Evolutionary conservation across 2,797 vertebrate species (phyloP).

Genomic region (Betta splendens): DNA sequence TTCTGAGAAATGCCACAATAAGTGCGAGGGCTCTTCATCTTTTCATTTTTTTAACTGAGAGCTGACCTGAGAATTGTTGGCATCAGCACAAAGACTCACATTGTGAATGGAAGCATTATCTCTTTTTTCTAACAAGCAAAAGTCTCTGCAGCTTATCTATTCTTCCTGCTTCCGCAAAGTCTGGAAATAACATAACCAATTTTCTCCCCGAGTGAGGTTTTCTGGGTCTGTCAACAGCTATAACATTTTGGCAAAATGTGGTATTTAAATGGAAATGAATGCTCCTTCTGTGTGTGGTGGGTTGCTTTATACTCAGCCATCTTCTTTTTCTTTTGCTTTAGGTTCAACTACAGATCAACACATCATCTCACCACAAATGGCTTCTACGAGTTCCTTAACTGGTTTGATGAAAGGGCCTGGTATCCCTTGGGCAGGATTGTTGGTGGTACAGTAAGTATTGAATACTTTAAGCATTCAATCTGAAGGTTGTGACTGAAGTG

Average conservation of each 20-base stretch:
- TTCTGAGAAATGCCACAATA: conserved; percentile 29
- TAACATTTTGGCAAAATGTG: conserved; percentile 12
- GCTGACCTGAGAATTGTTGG: conserved; percentile 54
- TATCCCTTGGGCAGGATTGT: conserved; percentile 98
- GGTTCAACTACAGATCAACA: conserved; percentile 99
- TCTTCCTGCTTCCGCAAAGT: conserved; percentile 34
- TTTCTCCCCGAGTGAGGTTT: conserved; percentile 20
- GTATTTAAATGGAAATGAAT: conserved; percentile 27
- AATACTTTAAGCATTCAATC: too few species aligned
- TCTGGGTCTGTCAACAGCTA: conserved; percentile 10
- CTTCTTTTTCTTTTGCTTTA: conserved; percentile 58
- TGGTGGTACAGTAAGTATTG: conserved; percentile 97
- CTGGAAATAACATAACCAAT: conserved; percentile 40
- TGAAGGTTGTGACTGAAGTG: conserved; percentile 1
- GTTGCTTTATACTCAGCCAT: conserved; percentile 15
- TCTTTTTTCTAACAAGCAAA: conserved; percentile 29
- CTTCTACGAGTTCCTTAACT: conserved; percentile 99
- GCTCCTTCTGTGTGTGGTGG: conserved; percentile 11
- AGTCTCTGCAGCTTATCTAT: conserved; percentile 24
- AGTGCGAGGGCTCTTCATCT: conserved; percentile 29
- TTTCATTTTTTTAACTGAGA: conserved; percentile 18
- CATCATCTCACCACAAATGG: conserved; percentile 97
- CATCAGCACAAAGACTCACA: conserved; percentile 38
- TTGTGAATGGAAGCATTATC: conserved; percentile 41
- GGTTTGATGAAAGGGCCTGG: conserved; percentile 99